A percentile compares a stretch with the other conserved stretches of the same genome.
Evolutionary conservation across 2,113 vertebrate species (phyloP).

Genomic region (Tupaia chinensis): DNA sequence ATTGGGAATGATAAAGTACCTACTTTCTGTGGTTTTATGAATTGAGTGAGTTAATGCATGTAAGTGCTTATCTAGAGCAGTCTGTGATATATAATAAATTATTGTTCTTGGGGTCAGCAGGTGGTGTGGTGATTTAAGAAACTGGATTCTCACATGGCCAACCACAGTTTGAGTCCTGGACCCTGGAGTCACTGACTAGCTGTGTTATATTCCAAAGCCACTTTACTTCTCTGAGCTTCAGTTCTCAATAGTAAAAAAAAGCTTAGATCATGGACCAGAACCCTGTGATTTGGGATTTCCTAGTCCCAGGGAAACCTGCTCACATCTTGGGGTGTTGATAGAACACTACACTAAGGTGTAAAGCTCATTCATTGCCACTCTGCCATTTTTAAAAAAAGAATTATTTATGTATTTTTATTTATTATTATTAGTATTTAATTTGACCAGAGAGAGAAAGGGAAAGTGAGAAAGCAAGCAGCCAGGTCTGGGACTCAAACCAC

Average conservation of each 20-base stretch:
- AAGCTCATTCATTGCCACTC: not conserved
- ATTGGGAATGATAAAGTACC: constrained; percentile 1
- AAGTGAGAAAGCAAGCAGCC: too few species aligned
- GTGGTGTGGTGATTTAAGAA: too few species aligned
- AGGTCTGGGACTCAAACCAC: too few species aligned
- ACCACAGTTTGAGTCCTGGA: too few species aligned
- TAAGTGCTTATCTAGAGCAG: not conserved
- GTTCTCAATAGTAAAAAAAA: constrained; percentile 18
- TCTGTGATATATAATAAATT: not conserved
- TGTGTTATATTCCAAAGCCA: not conserved
- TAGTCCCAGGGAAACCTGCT: not conserved
- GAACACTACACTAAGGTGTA: not conserved
- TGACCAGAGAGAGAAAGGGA: too few species aligned
- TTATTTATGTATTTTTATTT: too few species aligned
- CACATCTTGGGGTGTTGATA: not conserved
- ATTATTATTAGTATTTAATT: too few species aligned
- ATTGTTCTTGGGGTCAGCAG: too few species aligned
- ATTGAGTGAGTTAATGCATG: not conserved
- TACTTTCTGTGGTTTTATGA: not conserved
- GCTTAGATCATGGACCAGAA: not conserved
- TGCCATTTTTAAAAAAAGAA: not conserved
- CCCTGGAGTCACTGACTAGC: not conserved
- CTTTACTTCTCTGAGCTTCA: constrained; percentile 1
- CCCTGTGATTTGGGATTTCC: not conserved
- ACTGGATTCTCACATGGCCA: too few species aligned